Percentiles rank a stretch among this genome's conserved stretches.
Conservation (phyloP, 2,797 vertebrate genomes). For the Hydrophis major region DNA sequence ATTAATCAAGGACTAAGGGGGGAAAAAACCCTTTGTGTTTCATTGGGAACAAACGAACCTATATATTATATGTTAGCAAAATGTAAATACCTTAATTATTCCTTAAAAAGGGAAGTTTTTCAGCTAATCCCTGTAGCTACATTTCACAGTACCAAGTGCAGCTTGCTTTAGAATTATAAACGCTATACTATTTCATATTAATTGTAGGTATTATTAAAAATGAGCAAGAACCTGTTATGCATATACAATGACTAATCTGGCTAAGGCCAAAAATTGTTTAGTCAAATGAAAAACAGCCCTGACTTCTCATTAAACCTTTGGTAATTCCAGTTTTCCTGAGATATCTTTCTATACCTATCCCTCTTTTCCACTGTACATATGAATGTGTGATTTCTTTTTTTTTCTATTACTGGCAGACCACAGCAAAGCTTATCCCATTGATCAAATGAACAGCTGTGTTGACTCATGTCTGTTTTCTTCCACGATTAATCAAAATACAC, state of each 20-base stretch:
- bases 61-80: not conserved
- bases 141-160: not conserved
- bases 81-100: not conserved
- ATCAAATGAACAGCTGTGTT: conserved; percentile 40
- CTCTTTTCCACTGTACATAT: not conserved
- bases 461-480: conserved; percentile 7
- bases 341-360: not conserved
- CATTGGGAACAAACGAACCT: conserved; percentile 16
- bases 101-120: not conserved
- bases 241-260: not conserved
- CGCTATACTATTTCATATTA: not conserved
- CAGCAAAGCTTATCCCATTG: not conserved
- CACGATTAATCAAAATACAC: conserved; percentile 24
- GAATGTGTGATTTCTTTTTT: not conserved
- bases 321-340: not conserved
- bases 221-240: not conserved
- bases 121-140: not conserved
- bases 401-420: not conserved
- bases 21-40: not conserved
- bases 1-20: not conserved
- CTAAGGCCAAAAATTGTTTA: not conserved
- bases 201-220: not conserved
- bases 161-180: not conserved
- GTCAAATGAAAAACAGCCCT: not conserved
- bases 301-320: not conserved